phyloP scores from a whole-genome alignment of 2,113 vertebrate species.

The Mionectes macconnelli region DNA sequence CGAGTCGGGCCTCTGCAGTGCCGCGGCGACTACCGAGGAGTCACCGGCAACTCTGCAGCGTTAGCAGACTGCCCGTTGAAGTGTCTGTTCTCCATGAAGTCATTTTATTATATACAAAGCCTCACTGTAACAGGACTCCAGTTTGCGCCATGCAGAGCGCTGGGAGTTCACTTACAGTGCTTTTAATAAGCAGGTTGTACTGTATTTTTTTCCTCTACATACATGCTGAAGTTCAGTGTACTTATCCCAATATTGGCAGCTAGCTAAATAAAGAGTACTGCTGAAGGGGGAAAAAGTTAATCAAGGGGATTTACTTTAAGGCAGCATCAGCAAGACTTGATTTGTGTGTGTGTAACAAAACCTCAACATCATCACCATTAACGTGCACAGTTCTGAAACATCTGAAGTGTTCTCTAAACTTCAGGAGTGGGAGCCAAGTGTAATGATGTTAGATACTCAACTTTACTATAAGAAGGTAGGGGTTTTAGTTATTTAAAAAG shows the following conservation, averaged over 20 bases:
- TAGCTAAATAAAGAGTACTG: slow-evolving; percentile 9
- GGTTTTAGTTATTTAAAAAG: not conserved
- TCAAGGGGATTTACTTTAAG: not conserved
- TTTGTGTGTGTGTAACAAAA: not conserved
- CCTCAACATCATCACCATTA: not conserved
- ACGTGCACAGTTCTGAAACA: not conserved
- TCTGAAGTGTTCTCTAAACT: not conserved
- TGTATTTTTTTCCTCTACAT: not conserved
- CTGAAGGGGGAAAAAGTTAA: not conserved
- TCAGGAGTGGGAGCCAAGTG: not conserved
- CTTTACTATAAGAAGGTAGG: not conserved
- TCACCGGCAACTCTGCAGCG: not conserved
- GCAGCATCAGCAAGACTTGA: not conserved
- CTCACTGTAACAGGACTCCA: not conserved
- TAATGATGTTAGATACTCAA: not conserved
- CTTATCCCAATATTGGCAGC: not conserved
- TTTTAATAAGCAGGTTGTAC: not conserved
- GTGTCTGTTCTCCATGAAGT: not conserved
- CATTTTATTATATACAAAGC: not conserved
- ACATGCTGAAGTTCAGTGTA: not conserved
- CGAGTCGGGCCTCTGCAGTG: rapidly evolving
- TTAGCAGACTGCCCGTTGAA: not conserved
- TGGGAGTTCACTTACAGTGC: not conserved
- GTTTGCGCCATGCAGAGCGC: not conserved
- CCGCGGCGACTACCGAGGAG: rapidly evolving